phyloP scores from a whole-genome alignment of 2,888 invertebrate genomes.

The Cataglyphis altisquamis region DNA sequence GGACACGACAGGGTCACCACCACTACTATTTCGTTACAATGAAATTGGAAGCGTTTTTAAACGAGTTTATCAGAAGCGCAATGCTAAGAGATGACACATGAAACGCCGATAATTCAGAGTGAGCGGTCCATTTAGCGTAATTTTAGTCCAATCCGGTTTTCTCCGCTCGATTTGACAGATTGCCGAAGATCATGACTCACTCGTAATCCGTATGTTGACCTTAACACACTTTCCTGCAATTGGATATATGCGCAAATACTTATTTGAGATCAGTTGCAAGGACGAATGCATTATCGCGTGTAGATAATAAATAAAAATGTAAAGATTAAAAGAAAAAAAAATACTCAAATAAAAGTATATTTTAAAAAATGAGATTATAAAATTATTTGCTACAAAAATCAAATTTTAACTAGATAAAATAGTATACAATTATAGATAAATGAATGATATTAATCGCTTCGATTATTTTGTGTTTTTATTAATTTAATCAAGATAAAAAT shows the following conservation, averaged over 20 bases:
- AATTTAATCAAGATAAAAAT: conserved; percentile 47
- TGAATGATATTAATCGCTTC: conserved; percentile 6
- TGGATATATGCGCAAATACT: conserved; percentile 27
- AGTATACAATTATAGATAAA: conserved; percentile 15
- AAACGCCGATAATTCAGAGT: background rate
- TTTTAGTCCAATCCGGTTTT: conserved; percentile 2
- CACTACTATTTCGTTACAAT: background rate
- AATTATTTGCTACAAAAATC: conserved; percentile 1
- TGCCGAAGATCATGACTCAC: conserved; percentile 33
- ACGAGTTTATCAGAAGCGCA: conserved; percentile 11
- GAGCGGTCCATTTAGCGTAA: background rate
- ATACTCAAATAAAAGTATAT: background rate
- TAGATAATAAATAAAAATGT: background rate
- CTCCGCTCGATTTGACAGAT: background rate
- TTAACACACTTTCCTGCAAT: conserved; percentile 62
- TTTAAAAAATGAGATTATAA: background rate
- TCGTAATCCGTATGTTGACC: conserved; percentile 61
- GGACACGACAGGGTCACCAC: conserved; percentile 82
- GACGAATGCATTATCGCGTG: conserved; percentile 18
- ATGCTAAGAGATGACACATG: background rate
- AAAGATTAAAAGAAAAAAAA: background rate
- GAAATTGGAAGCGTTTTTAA: conserved; percentile 33
- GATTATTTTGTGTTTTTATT: background rate
- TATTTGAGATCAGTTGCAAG: conserved; percentile 43
- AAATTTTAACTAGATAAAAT: background rate